Base-by-base conservation (phyloP, 2,888 invertebrate genomes). In the Megaustenia siamemsis region DNA sequence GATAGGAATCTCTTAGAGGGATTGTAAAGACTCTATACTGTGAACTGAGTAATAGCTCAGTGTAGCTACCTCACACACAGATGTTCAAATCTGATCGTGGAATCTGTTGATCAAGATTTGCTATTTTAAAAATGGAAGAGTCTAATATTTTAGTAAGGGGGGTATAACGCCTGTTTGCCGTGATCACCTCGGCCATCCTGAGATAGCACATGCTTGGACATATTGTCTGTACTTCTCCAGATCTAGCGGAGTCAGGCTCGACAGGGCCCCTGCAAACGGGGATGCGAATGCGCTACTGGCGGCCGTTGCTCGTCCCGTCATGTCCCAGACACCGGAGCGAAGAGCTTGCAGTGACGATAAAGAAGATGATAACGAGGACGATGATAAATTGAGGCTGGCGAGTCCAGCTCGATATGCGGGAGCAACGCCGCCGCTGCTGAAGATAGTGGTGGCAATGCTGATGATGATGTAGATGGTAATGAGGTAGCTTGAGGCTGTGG, bases 191-290 rank as follows among this genome's bases (percentile, higher is more conserved):
- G 89, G 90, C 88, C 91, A 90, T 10, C 88, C 88, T n/a, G 89
- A 88, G 40, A 92, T 84, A 10, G 90, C 89, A 85, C 90, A 92
- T 2, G 90, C 87, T 82, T 92, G 92, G 56, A 93, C 86, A 84
- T 93, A 93, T 83, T 93, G 92, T 80, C 92, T 86, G 87, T 93
- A 93, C 88, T 93, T 93, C 86, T 93, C 92, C 84, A 93, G 88
- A 87, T 93, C 93, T 45, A 92, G 35, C 15, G 91, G 91, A 32
- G 90, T 90, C 86, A 93, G 87, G 0, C 88, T 86, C 1, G 90
- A 88, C 84, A 91, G 87, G 0, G 79, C 83, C 15, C 85, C 86
- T 38, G 90, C 86, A 24, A 90, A 87, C 8, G 91, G 90, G 8
- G 91, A 89, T 68, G 91, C 85, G 83, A 91, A 91, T 45, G 92